Conservation (phyloP, 1,140 invertebrate genomes). For the Trichogramma pretiosum region DNA sequence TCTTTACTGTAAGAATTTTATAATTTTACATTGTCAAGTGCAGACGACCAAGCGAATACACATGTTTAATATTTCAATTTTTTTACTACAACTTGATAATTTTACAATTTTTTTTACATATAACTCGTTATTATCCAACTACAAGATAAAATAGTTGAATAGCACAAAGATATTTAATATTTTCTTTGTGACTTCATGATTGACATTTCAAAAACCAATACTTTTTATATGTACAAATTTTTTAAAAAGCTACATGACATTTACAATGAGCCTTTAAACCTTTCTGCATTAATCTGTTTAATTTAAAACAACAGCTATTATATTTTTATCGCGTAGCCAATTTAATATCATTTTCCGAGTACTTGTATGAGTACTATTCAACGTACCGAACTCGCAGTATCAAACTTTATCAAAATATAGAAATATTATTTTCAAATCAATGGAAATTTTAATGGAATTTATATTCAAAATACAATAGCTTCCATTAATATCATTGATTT, state of each 20-base stretch:
- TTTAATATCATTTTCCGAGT: no score
- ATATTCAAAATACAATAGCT: not conserved
- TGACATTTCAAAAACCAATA: constrained; percentile 4
- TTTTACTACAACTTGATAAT: constrained; percentile 4
- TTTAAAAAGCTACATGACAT: no score
- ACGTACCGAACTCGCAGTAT: no score
- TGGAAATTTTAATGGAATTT: not conserved
- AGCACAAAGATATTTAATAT: constrained; percentile 2
- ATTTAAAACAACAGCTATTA: no score
- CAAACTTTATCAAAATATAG: constrained; percentile 7
- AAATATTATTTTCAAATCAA: not conserved
- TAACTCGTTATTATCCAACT: constrained; percentile 10
- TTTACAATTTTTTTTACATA: constrained; percentile 19
- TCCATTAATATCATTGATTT: no score
- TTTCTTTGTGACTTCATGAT: constrained; percentile 2
- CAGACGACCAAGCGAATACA: constrained; percentile 2
- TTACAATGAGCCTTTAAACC: no score
- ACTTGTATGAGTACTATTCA: no score
- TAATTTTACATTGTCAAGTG: constrained; percentile 3
- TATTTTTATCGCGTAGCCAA: no score
- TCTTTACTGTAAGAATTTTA: constrained; percentile 5
- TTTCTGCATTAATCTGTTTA: no score
- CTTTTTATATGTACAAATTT: constrained; percentile 15
- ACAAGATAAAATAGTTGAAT: constrained; percentile 12
- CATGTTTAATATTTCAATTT: constrained; percentile 4